Evolutionary conservation across 1,140 invertebrate genomes (phyloP), one percentile per base, ranked within the genome.

Genomic region (Drosophila paulistorum): DNA sequence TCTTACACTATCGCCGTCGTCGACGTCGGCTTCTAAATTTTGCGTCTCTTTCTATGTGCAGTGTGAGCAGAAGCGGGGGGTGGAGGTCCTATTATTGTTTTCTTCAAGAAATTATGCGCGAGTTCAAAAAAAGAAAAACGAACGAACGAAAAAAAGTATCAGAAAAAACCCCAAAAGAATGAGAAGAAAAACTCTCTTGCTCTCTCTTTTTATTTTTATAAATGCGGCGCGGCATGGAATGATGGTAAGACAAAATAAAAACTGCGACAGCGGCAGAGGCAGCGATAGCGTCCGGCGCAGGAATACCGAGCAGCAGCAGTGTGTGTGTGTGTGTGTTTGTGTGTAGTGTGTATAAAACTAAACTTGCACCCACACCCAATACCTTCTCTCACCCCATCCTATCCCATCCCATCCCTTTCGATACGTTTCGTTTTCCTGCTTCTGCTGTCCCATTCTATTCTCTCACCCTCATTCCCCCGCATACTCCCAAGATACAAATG

Each of bases 21-120:
- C 62, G 63, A 23, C 57, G 81, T 59, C 65, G 68, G 71, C 75
- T 74, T 76, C 71, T 65, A 76, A 69, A 69, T 71, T 80, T 45
- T 66, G 60, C 64, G 59, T 90, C 77, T 79, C 83, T 69, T 77
- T 89, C 81, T 87, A 73, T 79, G 68, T 51, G 55, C 37, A 37
- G n/a, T 45, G 42, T 71, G 35, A 37, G 17, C 42, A 57, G 17
- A 30, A 45, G 45, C 35, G 20, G 60, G 20, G 55, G 45, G 35
- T 68, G 60, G 65, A 51, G 35, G 54, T 66, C 66, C 68, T 77
- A 80, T 83, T 87, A 87, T 89, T 87, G 71, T 80, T 90, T 82
- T 90, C 86, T 82, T 83, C 26, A 90, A 83, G 86, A 86, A 85
- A 80, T 77, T 64, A 73, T 82, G 79, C 72, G 68, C 79, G 76